Base-by-base conservation (phyloP, 2,113 vertebrate species). In the Prunella himalayana region DNA sequence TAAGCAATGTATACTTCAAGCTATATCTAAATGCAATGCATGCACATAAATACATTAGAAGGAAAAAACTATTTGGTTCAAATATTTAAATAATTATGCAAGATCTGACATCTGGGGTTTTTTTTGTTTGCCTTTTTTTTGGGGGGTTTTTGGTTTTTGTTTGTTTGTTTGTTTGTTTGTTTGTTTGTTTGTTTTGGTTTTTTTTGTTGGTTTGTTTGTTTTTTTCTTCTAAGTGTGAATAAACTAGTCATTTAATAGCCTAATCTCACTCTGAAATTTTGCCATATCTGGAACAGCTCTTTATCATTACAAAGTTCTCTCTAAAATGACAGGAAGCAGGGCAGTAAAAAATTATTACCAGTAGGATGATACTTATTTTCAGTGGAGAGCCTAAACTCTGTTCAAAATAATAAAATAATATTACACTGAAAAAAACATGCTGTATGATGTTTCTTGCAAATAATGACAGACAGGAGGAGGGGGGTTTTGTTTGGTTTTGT, bases 401-500 rank as follows among this genome's bases (percentile, higher is more conserved):
- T 44, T 88, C 19, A 60, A 44, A 41, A 51, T 1, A 15, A 45
- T 39, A 53, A 86, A 82, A 80, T 53, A 22, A 5, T 42, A 23
- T 13, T 76, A 6, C 6, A 59, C 37, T 42, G 9, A 0, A 27
- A 84, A 79, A 86, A 44, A 41, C 18, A 28, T 2, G 5, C 1
- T 30, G 33, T 39, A 9, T 42, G 6, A 27, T 49, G 6, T 80
- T 94, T 68, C 13, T 79, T 15, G 4, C 12, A 37, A n/a, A 9
- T 42, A 59, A 45, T 23, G 68, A 15, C 19, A 79, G 15, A n/a
- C 3, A 59, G 42, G 21, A 28, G 3, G 4, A 31, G 2, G 3
- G 3, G 1, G 5, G 23, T 35, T 24, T 25, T 18, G 3, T 8
- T 42, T 42, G 3, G 2, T 24, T n/a, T 66, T 24, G 4, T 23